Evolutionary conservation across 2,797 vertebrate genomes (phyloP).

Genomic region (Scolopax rusticola): DNA sequence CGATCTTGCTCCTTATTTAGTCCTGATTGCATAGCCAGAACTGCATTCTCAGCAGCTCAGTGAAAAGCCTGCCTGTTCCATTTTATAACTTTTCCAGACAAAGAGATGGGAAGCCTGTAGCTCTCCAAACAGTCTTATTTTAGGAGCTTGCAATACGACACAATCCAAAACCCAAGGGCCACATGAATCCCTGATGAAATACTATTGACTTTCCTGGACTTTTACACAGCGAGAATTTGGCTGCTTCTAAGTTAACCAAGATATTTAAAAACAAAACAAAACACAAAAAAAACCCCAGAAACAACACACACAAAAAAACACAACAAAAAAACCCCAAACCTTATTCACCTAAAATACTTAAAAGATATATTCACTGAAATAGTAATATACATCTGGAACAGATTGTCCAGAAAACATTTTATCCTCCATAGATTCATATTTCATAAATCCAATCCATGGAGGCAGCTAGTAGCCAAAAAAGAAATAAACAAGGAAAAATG

Average conservation of each 20-base stretch:
- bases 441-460: slow-evolving; percentile 29
- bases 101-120: slow-evolving; percentile 56
- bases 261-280: background rate
- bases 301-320: background rate
- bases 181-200: slow-evolving; percentile 46
- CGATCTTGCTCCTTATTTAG: slow-evolving; percentile 74
- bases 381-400: slow-evolving; percentile 30
- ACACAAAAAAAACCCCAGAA: background rate
- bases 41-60: slow-evolving; percentile 68
- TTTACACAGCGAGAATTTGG: slow-evolving; percentile 16
- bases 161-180: slow-evolving; percentile 24
- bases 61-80: slow-evolving; percentile 66
- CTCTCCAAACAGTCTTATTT: slow-evolving; percentile 59
- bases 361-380: slow-evolving; percentile 19
- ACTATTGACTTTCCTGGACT: slow-evolving; percentile 11
- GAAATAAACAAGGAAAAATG: slow-evolving; percentile 36
- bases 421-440: slow-evolving; percentile 5
- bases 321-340: background rate
- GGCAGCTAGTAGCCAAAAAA: slow-evolving; percentile 47
- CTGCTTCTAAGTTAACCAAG: background rate
- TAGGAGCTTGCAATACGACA: slow-evolving; percentile 28
- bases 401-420: slow-evolving; percentile 50
- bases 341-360: background rate
- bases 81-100: slow-evolving; percentile 69
- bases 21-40: slow-evolving; percentile 73